Evolutionary conservation across 1,140 invertebrate genomes (phyloP), one percentile per base, ranked within the genome.

Genomic region (Zelostemma sp.): DNA sequence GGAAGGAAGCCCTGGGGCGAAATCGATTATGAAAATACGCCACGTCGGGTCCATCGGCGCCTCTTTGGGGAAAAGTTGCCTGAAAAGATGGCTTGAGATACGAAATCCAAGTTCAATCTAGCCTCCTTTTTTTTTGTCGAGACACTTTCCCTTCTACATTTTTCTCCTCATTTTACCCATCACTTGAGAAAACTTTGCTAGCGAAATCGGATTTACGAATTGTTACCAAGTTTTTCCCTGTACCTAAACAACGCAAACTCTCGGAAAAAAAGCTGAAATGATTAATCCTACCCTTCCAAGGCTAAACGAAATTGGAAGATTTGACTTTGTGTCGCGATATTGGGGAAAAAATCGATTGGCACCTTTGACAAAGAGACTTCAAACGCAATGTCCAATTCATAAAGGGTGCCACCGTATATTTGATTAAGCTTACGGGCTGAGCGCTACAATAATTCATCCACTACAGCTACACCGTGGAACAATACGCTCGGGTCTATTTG

Each of bases 361-460:
- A 72, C 69, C 69, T 64, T 60, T 68, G 68, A 74, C 72, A 71
- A 68, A 71, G 59, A 50, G 48, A 73, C 62, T 58, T 66, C 50
- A 74, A 74, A 70, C 59, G 68, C 67, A 61, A 74, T 70, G 72
- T 68, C 67, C 63, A 67, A 70, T 68, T 70, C 68, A 74, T 68
- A 63, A 64, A 68, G 64, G 72, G 72, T 74, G 64, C 41, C 57
- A n/a, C 60, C 63, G 48, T 60, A 55, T 72, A 64, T 72, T 72
- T 72, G 64, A 72, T 68, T 64, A 67, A 72, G 69, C 69, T 67
- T 71, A 59, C 63, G 68, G 68, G 63, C 68, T 66, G n/a, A 15
- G 57, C 62, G 57, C 35, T 38, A 38, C 35, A 38, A 38, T n/a
- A n/a, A n/a, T n/a, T n/a, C n/a, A n/a, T n/a, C n/a, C n/a, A n/a